phyloP scores from a whole-genome alignment of 1,140 invertebrate genomes.

The Aethina tumida region DNA sequence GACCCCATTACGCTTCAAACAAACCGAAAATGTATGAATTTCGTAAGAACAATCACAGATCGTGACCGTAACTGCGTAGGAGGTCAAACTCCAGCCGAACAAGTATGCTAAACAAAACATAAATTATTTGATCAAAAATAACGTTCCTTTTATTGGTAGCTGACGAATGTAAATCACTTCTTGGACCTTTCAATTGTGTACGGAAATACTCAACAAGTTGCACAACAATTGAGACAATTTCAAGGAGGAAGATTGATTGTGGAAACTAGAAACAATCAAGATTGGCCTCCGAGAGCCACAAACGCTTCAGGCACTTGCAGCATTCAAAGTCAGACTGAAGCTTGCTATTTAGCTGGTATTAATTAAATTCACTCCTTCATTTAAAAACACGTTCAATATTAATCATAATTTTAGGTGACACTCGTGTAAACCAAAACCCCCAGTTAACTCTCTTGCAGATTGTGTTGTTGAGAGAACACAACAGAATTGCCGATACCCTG shows the following conservation, averaged over 20 bases:
- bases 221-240: slow-evolving; percentile 51
- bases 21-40: slow-evolving; percentile 71
- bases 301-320: slow-evolving; percentile 55
- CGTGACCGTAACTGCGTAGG: slow-evolving; percentile 53
- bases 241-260: slow-evolving; percentile 53
- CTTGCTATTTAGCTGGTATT: slow-evolving; percentile 60
- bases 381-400: not conserved
- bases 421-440: slow-evolving; percentile 78
- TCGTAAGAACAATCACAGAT: slow-evolving; percentile 69
- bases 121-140: not conserved
- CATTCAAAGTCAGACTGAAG: slow-evolving; percentile 44
- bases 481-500: slow-evolving; percentile 68
- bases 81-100: slow-evolving; percentile 57
- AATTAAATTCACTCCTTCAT: not conserved
- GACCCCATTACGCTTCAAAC: slow-evolving; percentile 68
- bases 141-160: slow-evolving; percentile 38
- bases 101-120: slow-evolving; percentile 39
- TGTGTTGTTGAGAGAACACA: slow-evolving; percentile 80
- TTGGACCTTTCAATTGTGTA: slow-evolving; percentile 81
- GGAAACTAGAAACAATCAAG: slow-evolving; percentile 49
- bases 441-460: slow-evolving; percentile 74
- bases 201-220: slow-evolving; percentile 57
- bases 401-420: slow-evolving; percentile 53
- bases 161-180: slow-evolving; percentile 72
- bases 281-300: slow-evolving; percentile 57